Conservation (phyloP, 2,888 invertebrate genomes). For the Cheilosia vernalis region DNA sequence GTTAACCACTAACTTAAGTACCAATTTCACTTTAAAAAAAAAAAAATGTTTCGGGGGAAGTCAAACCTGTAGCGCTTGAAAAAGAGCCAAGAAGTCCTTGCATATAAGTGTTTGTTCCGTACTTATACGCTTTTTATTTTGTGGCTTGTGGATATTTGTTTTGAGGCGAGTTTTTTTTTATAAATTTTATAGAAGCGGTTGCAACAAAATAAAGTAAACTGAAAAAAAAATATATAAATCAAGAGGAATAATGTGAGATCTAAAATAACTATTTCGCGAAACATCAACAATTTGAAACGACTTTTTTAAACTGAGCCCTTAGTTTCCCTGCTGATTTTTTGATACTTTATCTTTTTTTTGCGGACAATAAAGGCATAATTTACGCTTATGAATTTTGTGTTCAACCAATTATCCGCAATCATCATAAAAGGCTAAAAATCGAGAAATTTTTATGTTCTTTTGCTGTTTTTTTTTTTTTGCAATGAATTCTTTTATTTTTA, state of each 20-base stretch:
- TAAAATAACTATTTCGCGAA: constrained; percentile 44
- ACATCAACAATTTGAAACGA: constrained; percentile 74
- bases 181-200: constrained; percentile 16
- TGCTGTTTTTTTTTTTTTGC: constrained; percentile 23
- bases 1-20: too few species aligned
- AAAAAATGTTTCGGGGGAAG: too few species aligned
- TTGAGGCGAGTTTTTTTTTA: not conserved
- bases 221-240: constrained; percentile 25
- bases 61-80: too few species aligned
- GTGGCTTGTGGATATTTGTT: not conserved
- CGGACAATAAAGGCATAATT: constrained; percentile 74
- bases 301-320: constrained; percentile 73
- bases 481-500: constrained; percentile 60
- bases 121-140: not conserved
- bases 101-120: too few species aligned
- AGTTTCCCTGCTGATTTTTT: constrained; percentile 70
- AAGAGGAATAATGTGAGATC: constrained; percentile 21
- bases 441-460: constrained; percentile 77
- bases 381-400: constrained; percentile 78
- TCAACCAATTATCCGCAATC: constrained; percentile 84
- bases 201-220: constrained; percentile 25
- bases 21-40: too few species aligned
- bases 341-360: constrained; percentile 58
- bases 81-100: too few species aligned
- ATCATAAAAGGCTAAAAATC: constrained; percentile 83